These are phyloP conservation scores for Scaptodrosophila latifasciaeformis DNA, from an alignment of 2,888 invertebrate genomes.

Conservation along the genomic window DNA sequence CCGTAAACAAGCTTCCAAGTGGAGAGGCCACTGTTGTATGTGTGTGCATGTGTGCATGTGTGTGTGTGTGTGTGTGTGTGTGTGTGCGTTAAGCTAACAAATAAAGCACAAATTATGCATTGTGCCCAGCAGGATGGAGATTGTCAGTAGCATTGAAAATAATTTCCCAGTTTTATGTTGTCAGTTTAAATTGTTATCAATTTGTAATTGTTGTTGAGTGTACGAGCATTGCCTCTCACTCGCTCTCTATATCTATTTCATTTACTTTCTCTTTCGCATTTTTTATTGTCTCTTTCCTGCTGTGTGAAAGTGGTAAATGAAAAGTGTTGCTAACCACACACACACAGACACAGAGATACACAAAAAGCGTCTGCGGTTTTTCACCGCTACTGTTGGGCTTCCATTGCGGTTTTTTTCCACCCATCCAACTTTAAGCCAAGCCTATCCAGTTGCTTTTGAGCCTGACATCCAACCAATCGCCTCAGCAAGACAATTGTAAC, in stretches of 20 bases:
- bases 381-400: slow-evolving; percentile 19
- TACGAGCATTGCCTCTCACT: slow-evolving; percentile 12
- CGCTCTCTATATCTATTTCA: background rate
- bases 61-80: no score
- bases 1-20: slow-evolving; percentile 24
- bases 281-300: background rate
- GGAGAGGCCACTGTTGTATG: background rate
- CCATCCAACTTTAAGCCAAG: background rate
- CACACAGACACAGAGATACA: background rate
- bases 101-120: slow-evolving; percentile 50
- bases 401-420: slow-evolving; percentile 38
- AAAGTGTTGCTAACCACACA: slow-evolving; percentile 13
- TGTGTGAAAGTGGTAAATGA: background rate
- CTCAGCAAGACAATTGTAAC: background rate
- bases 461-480: background rate
- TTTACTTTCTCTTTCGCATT: background rate
- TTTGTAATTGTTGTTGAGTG: slow-evolving; percentile 51
- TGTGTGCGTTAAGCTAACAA: slow-evolving; percentile 30
- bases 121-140: no score
- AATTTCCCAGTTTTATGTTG: no score
- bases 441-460: background rate
- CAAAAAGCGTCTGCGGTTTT: slow-evolving; percentile 51
- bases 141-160: slow-evolving; percentile 16
- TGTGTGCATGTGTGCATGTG: background rate
- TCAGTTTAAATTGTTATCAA: slow-evolving; percentile 56